Evolutionary conservation across 2,113 vertebrate species (phyloP).

Genomic region (Pantherophis guttatus): DNA sequence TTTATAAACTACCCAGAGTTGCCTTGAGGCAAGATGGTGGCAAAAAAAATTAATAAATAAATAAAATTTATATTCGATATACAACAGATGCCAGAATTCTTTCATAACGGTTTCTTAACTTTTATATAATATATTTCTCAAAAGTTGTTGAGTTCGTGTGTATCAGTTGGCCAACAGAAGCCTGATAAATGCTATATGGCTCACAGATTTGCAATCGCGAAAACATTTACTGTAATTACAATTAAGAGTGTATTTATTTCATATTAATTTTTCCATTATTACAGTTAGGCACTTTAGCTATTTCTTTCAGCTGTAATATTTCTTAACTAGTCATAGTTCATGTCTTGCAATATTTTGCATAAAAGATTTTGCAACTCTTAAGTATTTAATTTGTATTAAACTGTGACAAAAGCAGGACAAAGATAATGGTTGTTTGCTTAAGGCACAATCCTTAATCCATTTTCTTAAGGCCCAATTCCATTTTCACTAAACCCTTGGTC

Average conservation of each 20-base stretch:
- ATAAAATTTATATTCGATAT: neutral
- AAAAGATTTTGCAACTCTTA: neutral
- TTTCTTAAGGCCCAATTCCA: too few species aligned
- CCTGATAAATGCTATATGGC: neutral
- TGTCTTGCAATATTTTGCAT: neutral
- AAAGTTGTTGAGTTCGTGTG: neutral
- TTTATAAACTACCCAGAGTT: too few species aligned
- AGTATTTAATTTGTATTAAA: neutral
- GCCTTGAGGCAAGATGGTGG: too few species aligned
- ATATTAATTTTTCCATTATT: neutral
- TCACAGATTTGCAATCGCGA: neutral
- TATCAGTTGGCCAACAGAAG: neutral
- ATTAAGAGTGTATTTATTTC: neutral
- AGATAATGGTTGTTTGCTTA: neutral
- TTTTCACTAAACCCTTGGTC: neutral
- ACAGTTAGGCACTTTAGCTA: neutral
- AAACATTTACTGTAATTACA: neutral
- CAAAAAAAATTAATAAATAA: too few species aligned
- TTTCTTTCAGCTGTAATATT: neutral
- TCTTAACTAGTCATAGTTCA: neutral
- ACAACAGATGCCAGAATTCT: neutral
- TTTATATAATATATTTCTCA: neutral
- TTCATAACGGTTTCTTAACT: neutral
- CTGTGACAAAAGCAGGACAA: neutral
- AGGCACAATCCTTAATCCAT: neutral